phyloP scores from a whole-genome alignment of 2,797 vertebrate species.

The Cyprinella venusta region DNA sequence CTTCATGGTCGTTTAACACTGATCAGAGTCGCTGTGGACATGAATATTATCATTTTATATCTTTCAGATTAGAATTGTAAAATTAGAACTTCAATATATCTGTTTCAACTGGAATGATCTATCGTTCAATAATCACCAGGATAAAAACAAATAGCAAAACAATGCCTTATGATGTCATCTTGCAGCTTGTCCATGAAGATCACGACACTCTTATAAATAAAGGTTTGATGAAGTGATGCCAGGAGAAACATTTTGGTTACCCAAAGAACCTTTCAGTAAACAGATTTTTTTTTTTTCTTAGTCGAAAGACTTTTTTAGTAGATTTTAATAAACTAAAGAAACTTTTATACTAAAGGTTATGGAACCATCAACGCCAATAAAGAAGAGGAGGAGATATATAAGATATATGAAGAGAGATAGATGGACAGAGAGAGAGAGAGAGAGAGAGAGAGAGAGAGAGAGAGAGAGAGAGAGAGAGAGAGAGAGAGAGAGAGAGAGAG shows the following conservation, averaged over 20 bases:
- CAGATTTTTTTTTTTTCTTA: no score
- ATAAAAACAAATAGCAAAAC: neutral
- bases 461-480: no score
- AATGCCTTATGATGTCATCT: neutral
- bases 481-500: no score
- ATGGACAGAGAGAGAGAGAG: no score
- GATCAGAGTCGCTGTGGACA: neutral
- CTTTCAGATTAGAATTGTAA: neutral
- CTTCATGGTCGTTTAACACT: neutral
- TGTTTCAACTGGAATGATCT: neutral
- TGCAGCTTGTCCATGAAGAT: no score
- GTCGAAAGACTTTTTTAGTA: no score
- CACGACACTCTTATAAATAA: no score
- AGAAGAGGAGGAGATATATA: neutral
- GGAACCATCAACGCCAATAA: neutral
- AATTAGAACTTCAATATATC: neutral
- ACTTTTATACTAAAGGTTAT: neutral
- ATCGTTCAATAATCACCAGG: neutral
- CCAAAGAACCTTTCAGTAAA: no score
- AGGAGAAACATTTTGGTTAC: no score
- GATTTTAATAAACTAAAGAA: neutral
- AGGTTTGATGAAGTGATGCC: no score
- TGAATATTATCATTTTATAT: neutral
- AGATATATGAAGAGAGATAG: no score
- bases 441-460: no score